Percentiles rank a stretch among this genome's conserved stretches.
Evolutionary conservation across 2,797 vertebrate species (phyloP).

Genomic region (Helostoma temminkii): DNA sequence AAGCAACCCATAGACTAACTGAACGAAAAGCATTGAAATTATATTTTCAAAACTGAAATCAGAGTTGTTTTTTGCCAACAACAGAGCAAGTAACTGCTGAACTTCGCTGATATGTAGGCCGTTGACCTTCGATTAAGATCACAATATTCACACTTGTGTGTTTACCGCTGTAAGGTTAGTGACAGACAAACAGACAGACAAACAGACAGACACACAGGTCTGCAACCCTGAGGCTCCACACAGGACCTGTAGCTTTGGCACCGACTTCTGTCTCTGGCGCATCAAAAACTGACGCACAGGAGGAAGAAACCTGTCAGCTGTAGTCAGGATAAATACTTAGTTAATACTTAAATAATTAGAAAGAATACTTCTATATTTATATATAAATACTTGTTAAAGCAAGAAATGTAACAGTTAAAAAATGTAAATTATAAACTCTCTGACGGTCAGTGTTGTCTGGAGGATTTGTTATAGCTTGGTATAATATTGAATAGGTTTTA

Average conservation of each 20-base stretch:
- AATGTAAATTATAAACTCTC: slow-evolving; percentile 18
- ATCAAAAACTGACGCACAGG: slow-evolving; percentile 54
- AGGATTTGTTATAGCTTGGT: slow-evolving; percentile 25
- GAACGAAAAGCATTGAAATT: not conserved
- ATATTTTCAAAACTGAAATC: too few species aligned
- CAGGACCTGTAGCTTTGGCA: slow-evolving; percentile 63
- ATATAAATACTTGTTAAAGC: too few species aligned
- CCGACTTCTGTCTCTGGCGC: slow-evolving; percentile 51
- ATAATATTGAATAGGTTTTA: slow-evolving; percentile 20
- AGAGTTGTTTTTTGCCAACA: too few species aligned
- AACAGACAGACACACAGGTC: slow-evolving; percentile 26
- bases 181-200: slow-evolving; percentile 42
- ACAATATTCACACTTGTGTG: not conserved
- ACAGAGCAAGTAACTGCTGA: not conserved
- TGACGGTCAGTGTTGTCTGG: not conserved
- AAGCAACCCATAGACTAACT: too few species aligned
- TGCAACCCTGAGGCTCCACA: slow-evolving; percentile 54
- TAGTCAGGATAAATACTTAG: slow-evolving; percentile 41
- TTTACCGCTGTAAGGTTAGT: slow-evolving; percentile 20
- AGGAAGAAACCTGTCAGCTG: slow-evolving; percentile 38
- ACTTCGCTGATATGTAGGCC: not conserved
- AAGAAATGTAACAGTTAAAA: too few species aligned
- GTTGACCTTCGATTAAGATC: not conserved
- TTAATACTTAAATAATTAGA: too few species aligned
- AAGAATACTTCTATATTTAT: too few species aligned